A percentile compares a stretch with the other conserved stretches of the same genome.
phyloP scores from a whole-genome alignment of 1,140 invertebrate species.

The Physella acuta region DNA sequence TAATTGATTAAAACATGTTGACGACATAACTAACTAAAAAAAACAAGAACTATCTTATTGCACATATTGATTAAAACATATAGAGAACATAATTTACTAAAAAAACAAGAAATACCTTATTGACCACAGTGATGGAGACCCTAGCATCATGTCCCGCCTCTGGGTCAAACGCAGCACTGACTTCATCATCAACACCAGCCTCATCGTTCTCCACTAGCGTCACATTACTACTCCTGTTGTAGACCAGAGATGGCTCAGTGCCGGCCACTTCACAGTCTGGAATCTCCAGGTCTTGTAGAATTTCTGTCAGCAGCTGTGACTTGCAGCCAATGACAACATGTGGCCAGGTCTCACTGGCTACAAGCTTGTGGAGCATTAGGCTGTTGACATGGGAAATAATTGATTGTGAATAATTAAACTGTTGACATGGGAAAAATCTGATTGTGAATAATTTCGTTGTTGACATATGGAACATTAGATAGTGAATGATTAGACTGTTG shows the following conservation, averaged over 20 bases:
- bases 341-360: slow-evolving; percentile 1
- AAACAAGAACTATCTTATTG: no score
- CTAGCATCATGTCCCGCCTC: not conserved
- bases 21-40: no score
- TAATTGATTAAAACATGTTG: no score
- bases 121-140: not conserved
- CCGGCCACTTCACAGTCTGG: not conserved
- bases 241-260: not conserved
- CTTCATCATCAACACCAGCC: not conserved
- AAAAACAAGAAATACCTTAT: no score
- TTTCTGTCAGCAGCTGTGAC: slow-evolving; percentile 12
- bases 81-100: no score
- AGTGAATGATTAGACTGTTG: no score
- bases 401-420: not conserved
- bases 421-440: no score
- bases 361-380: slow-evolving; percentile 10
- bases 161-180: not conserved
- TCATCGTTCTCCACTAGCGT: not conserved
- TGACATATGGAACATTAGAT: no score
- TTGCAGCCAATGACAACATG: not conserved
- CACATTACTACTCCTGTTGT: no score
- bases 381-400: not conserved
- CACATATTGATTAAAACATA: no score
- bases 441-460: no score
- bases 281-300: slow-evolving; percentile 5